Percentiles rank a stretch among this genome's conserved stretches.
Evolutionary conservation across 2,113 vertebrate genomes (phyloP).

Genomic region (Dipodomys ordii): DNA sequence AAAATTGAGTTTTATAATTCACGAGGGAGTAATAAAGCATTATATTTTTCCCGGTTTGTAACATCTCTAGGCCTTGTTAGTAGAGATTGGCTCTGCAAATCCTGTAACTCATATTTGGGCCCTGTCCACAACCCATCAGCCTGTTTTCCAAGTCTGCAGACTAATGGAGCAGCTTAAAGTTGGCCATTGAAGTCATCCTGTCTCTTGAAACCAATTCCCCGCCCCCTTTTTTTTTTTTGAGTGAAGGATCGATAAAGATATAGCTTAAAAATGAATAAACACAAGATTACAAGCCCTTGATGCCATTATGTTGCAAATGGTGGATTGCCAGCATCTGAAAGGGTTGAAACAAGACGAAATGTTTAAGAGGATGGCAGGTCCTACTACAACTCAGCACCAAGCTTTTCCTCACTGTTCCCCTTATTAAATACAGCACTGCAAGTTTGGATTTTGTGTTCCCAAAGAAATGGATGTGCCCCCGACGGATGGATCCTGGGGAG

Average conservation of each 20-base stretch:
- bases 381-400: background rate
- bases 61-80: background rate
- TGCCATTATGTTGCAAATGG: background rate
- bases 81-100: background rate
- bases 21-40: background rate
- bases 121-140: background rate
- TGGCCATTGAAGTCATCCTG: background rate
- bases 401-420: constrained; percentile 65
- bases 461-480: constrained; percentile 91
- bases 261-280: background rate
- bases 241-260: background rate
- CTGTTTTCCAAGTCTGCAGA: background rate
- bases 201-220: background rate
- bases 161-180: background rate
- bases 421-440: constrained; percentile 92
- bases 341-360: background rate
- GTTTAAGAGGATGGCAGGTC: background rate
- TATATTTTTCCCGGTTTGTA: background rate
- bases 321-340: background rate
- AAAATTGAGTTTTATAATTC: constrained; percentile 29
- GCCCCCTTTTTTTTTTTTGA: background rate
- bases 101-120: background rate
- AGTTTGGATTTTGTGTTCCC: constrained; percentile 94
- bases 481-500: constrained; percentile 95
- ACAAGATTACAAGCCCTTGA: background rate